Base-by-base conservation (phyloP, 2,113 vertebrate species). In the Ceyx melanurus region DNA sequence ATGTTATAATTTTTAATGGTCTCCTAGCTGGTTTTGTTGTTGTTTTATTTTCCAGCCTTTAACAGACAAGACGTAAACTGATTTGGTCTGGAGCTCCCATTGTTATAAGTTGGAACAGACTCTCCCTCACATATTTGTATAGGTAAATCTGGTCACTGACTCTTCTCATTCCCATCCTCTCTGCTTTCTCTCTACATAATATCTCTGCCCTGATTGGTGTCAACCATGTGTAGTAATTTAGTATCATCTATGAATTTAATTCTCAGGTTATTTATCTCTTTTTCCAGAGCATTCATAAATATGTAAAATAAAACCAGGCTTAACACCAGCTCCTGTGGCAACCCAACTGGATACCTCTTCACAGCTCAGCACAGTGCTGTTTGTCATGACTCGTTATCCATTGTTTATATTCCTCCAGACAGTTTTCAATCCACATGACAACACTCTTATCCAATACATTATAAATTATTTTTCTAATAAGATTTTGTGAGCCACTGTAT, bases 381-480 rank as follows among this genome's bases (percentile, higher is more conserved):
- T 92, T 95, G 78, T 80, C 82, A 77, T 74, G 75, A 93, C 67
- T 94, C 87, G 77, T 67, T 90, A 84, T 92, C 66, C 58, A 89
- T 77, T 92, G 64, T 74, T 93, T 91, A 56, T 71, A 50, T 83
- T 83, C 67, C 60, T 92, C 68, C 60, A 83, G 78, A 67, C 14
- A 9, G 64, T 77, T 85, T 93, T 65, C 81, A 80, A 78, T 88
- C 75, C 82, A 68, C 87, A 71, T 45, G 75, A 67, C 74, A 85
- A 70, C 58, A 75, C 33, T 77, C 37, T 76, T 48, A 58, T 46
- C 62, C 67, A 93, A 89, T 78, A 64, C 46, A 71, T 87, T 89
- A 68, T 40, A 64, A 94, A 83, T 74, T 83, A 91, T 86, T 95
- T 96, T 92, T 89, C 75, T 89, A 80, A 60, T 82, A 89, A 80